These are phyloP conservation scores for Adoxophyes honmai DNA, from an alignment of 1,140 invertebrate genomes.

Conservation along the genomic window DNA sequence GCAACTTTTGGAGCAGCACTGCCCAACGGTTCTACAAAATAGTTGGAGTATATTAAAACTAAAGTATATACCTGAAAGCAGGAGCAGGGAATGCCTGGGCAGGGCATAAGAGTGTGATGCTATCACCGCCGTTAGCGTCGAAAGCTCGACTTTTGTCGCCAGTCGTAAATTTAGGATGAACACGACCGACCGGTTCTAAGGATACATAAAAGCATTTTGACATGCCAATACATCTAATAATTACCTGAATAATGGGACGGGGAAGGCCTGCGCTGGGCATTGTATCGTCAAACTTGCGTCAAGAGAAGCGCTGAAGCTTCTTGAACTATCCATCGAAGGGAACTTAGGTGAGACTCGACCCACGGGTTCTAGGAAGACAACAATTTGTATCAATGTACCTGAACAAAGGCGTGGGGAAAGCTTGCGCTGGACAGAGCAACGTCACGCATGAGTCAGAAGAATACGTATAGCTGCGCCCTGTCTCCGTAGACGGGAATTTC, in stretches of 20 bases:
- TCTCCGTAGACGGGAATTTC: constrained; percentile 78
- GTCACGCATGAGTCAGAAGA: constrained; percentile 63
- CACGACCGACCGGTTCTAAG: constrained; percentile 86
- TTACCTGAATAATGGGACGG: constrained; percentile 83
- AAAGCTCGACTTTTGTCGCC: constrained; percentile 82
- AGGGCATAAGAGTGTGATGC: constrained; percentile 81
- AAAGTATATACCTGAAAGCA: constrained; percentile 80
- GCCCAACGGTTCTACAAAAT: constrained; percentile 82
- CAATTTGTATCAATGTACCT: constrained; percentile 57
- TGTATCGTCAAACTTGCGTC: constrained; percentile 77
- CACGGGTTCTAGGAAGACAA: constrained; percentile 81
- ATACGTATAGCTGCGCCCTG: constrained; percentile 78
- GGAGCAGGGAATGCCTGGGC: constrained; percentile 86
- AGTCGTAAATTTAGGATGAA: constrained; percentile 86
- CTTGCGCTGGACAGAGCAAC: constrained; percentile 82
- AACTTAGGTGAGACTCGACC: constrained; percentile 83
- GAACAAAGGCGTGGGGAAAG: constrained; percentile 78
- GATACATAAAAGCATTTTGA: constrained; percentile 31
- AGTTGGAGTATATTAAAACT: constrained; percentile 33
- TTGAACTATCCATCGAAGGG: constrained; percentile 80
- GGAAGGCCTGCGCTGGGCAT: constrained; percentile 83
- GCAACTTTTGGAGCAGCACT: constrained; percentile 83
- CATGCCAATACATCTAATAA: constrained; percentile 16
- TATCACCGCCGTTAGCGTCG: constrained; percentile 71
- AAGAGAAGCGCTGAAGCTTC: constrained; percentile 81